Evolutionary conservation across 2,888 invertebrate species (phyloP), one percentile per base, ranked within the genome.

Genomic region (Drosophila falleni): DNA sequence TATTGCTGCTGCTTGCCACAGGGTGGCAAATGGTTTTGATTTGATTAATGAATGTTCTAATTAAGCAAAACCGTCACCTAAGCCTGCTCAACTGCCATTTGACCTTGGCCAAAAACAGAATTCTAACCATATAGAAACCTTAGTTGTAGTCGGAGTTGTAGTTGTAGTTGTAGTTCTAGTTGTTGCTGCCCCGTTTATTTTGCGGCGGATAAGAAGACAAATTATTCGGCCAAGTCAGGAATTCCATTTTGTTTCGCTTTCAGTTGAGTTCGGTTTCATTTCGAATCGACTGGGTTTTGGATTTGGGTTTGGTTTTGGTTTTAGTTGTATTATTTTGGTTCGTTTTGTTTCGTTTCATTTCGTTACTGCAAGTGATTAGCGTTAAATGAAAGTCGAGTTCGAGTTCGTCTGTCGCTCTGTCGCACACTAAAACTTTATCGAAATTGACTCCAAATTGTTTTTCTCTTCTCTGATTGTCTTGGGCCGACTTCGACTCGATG

Each of bases 31-130:
- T 90, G 91, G 89, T 90, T 90, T 90, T 91, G 90, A 91, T 91
- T 90, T 90, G 90, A 90, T 90, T 91, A 91, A 90, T 90, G 90
- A 89, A 90, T 90, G 90, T 90, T 90, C 89, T 90, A 90, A 90
- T 90, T 90, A 90, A 90, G 89, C 88, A 87, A 90, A 90, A 87
- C 83, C 89, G 85, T 89, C 89, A 90, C 89, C 85, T 81, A 79
- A 81, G 77, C 81, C 49, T 70, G 41, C 74, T 75, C 69, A 76
- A 77, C 83, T 76, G 86, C 74, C 74, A 53, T 86, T 87, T 89
- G 85, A 89, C 85, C 89, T 89, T 86, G 89, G 83, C 80, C 83
- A 86, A 82, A 82, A 87, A 74, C 83, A 76, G 79, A 82, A 85
- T 55, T 33, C 35, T 49, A 39, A 59, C 19, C 49, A 39, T n/a